Percentiles rank a stretch among this genome's conserved stretches.
Evolutionary conservation across 2,888 invertebrate species (phyloP).

Genomic region (Harpalus rufipes): DNA sequence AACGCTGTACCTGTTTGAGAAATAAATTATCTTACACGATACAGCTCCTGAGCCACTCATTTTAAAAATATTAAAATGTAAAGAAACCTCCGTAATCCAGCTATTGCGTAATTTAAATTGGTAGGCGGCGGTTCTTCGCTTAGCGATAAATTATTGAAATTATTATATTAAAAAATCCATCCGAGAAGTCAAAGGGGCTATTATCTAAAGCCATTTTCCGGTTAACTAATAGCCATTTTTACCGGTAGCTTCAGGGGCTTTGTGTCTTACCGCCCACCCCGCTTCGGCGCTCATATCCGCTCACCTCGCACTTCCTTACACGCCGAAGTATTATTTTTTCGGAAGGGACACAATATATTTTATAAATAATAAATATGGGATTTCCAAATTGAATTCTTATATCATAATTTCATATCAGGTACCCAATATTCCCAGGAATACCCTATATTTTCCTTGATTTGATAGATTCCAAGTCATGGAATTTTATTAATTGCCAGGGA

Average conservation of each 20-base stretch:
- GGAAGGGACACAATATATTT: conserved; percentile 54
- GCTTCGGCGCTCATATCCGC: conserved; percentile 69
- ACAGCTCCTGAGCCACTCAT: conserved; percentile 39
- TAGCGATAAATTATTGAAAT: conserved; percentile 81
- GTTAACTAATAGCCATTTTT: conserved; percentile 77
- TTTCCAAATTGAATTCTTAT: too few species aligned
- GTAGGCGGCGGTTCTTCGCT: conserved; percentile 67
- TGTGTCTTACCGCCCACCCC: conserved; percentile 73
- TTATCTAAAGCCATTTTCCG: conserved; percentile 76
- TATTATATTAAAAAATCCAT: conserved; percentile 88
- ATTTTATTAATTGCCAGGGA: too few species aligned
- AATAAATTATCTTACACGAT: conserved; percentile 41
- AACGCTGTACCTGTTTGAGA: conserved; percentile 54
- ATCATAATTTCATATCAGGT: too few species aligned
- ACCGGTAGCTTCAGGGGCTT: conserved; percentile 77
- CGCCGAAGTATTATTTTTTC: conserved; percentile 9
- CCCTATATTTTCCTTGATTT: too few species aligned
- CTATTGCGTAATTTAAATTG: conserved; percentile 78
- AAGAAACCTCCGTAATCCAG: conserved; percentile 73
- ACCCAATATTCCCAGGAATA: too few species aligned
- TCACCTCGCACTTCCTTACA: conserved; percentile 70
- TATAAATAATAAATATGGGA: not conserved
- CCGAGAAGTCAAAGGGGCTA: conserved; percentile 85
- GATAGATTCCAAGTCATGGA: too few species aligned
- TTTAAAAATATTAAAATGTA: conserved; percentile 62